Conservation (phyloP, 2,113 vertebrate species). For the Lamprologus callipterus region DNA sequence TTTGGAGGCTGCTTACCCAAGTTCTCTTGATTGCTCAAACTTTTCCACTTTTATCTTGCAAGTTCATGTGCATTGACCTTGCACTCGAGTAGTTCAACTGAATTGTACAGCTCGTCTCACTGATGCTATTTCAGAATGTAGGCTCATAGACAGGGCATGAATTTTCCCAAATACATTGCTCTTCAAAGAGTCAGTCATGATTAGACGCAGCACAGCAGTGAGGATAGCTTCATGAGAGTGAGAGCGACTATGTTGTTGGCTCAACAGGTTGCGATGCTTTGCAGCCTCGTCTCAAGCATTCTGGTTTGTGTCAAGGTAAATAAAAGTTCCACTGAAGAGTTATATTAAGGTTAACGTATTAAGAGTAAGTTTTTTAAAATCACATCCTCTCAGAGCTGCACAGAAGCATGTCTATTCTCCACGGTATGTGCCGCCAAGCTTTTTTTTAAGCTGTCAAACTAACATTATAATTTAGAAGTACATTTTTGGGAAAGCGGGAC, state of each 20-base stretch:
- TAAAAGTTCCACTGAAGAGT: fast-evolving
- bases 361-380: neutral
- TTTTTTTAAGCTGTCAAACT: neutral
- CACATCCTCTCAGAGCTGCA: neutral
- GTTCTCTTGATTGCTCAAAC: neutral
- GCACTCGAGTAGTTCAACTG: neutral
- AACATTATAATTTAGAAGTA: neutral
- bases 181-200: neutral
- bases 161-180: neutral
- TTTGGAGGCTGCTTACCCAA: neutral
- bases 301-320: neutral
- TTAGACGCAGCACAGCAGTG: fast-evolving
- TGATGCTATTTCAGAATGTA: neutral
- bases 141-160: neutral
- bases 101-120: neutral
- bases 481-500: neutral
- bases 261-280: neutral
- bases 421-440: neutral
- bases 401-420: neutral
- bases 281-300: neutral
- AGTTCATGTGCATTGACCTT: neutral
- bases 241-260: neutral
- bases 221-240: neutral
- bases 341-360: neutral
- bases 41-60: neutral